Conservation (phyloP, 2,888 invertebrate genomes). For the Tenodera sinensis region DNA sequence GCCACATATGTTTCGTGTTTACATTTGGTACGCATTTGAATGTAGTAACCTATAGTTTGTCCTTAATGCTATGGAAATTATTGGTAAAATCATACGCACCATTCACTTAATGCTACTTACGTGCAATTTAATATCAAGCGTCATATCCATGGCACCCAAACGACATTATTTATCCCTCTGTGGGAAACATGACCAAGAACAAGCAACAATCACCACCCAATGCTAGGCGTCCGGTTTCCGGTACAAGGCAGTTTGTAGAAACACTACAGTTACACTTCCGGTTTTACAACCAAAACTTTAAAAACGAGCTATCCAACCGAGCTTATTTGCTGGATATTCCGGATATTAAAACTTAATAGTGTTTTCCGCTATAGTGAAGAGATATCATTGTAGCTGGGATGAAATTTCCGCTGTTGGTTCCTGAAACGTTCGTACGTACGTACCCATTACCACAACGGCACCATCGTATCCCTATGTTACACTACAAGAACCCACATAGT, state of each 20-base stretch:
- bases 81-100: neutral
- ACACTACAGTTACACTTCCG: neutral
- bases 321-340: neutral
- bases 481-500: neutral
- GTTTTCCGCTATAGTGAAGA: neutral
- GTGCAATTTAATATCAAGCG: neutral
- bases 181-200: neutral
- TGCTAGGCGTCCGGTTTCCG: neutral
- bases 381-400: neutral
- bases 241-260: neutral
- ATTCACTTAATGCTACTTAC: neutral
- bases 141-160: neutral
- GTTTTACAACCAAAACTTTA: neutral
- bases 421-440: neutral
- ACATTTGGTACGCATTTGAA: too few relatives aligned
- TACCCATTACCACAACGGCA: neutral
- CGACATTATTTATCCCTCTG: neutral
- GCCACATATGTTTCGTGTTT: too few relatives aligned
- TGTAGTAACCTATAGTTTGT: too few relatives aligned
- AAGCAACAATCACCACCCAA: neutral
- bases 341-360: neutral
- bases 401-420: neutral
- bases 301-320: neutral
- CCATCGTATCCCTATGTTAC: too few relatives aligned
- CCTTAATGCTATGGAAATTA: too few relatives aligned